phyloP scores from a whole-genome alignment of 2,113 vertebrate species.

The Phylloscopus trochiloides region DNA sequence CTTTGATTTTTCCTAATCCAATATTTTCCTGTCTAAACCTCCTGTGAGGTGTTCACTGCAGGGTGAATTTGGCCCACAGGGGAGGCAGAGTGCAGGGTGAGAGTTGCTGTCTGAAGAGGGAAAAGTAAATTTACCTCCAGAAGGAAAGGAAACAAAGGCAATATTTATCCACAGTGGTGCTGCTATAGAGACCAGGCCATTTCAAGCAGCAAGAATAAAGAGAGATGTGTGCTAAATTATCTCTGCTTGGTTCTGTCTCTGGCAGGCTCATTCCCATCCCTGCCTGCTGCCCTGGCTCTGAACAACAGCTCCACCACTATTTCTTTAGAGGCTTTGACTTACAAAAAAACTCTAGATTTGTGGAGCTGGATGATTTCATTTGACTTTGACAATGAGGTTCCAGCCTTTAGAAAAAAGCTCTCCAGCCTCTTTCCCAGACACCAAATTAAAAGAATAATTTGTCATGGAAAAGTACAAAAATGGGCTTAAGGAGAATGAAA shows the following conservation, averaged over 20 bases:
- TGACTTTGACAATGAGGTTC: conserved; percentile 51
- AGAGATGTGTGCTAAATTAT: conserved; percentile 28
- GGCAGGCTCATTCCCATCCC: conserved; percentile 9
- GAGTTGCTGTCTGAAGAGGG: background rate
- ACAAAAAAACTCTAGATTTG: background rate
- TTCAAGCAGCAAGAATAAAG: conserved; percentile 5
- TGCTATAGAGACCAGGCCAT: background rate
- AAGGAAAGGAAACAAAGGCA: conserved; percentile 1
- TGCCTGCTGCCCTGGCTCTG: background rate
- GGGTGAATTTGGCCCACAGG: background rate
- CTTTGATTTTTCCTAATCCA: background rate
- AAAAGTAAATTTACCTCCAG: conserved; percentile 34
- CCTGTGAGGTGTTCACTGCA: background rate
- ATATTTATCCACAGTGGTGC: background rate
- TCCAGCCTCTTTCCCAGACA: conserved; percentile 1
- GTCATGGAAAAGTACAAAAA: conserved; percentile 16
- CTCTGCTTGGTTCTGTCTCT: conserved; percentile 12
- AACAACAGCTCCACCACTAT: background rate
- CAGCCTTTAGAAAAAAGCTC: conserved; percentile 43
- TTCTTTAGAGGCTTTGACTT: background rate
- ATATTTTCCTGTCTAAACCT: background rate
- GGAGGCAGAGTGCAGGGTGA: background rate
- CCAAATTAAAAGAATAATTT: conserved; percentile 53
- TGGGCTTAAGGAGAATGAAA: background rate
- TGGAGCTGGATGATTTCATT: conserved; percentile 22